Percentiles rank a stretch among this genome's conserved stretches.
These are phyloP conservation scores for Lacerta viridis DNA, from an alignment of 2,797 vertebrate genomes.

Conservation along the genomic window DNA sequence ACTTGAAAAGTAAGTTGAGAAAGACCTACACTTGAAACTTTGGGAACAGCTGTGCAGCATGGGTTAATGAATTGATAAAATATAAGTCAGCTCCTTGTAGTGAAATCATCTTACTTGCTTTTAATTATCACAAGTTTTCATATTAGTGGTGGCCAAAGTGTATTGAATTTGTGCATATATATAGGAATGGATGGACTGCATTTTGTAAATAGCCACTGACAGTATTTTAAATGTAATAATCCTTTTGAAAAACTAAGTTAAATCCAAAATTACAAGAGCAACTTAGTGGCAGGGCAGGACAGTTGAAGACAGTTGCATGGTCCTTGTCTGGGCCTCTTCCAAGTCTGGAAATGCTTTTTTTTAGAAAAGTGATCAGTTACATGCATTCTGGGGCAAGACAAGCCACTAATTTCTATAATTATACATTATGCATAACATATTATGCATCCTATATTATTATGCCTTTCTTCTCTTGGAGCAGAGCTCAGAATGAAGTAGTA, in stretches of 20 bases:
- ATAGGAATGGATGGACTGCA: not conserved
- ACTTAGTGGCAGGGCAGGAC: no score
- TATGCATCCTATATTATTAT: not conserved
- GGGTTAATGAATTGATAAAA: not conserved
- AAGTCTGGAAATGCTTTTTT: no score
- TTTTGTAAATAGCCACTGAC: not conserved
- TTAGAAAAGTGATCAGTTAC: not conserved
- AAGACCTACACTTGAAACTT: not conserved
- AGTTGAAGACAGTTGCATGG: no score
- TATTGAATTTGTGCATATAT: not conserved
- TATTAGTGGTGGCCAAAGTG: not conserved
- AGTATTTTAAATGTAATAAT: not conserved
- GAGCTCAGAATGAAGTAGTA: not conserved
- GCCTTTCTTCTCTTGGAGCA: not conserved
- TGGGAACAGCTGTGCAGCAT: not conserved
- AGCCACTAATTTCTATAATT: not conserved
- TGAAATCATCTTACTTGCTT: not conserved
- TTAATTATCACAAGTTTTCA: not conserved
- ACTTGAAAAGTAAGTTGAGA: not conserved
- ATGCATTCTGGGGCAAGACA: not conserved
- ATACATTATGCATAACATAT: not conserved
- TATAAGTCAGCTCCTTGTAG: not conserved
- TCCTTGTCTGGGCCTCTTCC: no score
- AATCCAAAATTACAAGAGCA: no score
- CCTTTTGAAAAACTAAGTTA: not conserved